These are phyloP conservation scores for Cheilosia impressa DNA, from an alignment of 2,888 invertebrate genomes.

Conservation along the genomic window DNA sequence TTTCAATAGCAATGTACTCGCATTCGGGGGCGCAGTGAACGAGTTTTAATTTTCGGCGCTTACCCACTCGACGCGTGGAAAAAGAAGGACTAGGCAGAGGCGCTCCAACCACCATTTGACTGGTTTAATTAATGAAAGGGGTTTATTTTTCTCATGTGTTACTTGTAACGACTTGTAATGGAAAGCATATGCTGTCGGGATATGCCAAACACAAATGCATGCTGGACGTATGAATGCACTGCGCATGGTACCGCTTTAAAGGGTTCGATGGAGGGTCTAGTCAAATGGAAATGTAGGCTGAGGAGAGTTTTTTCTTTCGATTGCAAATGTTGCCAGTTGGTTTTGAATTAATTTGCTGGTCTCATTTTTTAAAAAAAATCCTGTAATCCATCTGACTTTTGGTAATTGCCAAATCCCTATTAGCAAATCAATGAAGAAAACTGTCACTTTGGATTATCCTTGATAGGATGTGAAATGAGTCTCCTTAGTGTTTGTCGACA, in stretches of 20 bases:
- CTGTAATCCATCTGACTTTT: no score
- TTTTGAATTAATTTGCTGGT: no score
- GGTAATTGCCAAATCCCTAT: no score
- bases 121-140: slow-evolving; percentile 60
- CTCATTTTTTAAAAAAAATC: no score
- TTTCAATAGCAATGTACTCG: slow-evolving; percentile 39
- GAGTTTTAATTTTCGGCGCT: slow-evolving; percentile 59
- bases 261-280: no score
- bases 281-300: no score
- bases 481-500: no score
- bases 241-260: not conserved
- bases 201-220: not conserved
- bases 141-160: not conserved
- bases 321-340: no score
- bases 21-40: slow-evolving; percentile 13
- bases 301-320: no score
- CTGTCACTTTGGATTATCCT: no score
- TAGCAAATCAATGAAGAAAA: no score
- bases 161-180: not conserved
- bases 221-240: not conserved
- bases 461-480: no score
- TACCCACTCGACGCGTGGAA: slow-evolving; percentile 57
- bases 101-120: slow-evolving; percentile 23
- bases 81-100: slow-evolving; percentile 23
- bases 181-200: not conserved